Base-by-base conservation (phyloP, 2,888 invertebrate species). In the Adineta ricciae region DNA sequence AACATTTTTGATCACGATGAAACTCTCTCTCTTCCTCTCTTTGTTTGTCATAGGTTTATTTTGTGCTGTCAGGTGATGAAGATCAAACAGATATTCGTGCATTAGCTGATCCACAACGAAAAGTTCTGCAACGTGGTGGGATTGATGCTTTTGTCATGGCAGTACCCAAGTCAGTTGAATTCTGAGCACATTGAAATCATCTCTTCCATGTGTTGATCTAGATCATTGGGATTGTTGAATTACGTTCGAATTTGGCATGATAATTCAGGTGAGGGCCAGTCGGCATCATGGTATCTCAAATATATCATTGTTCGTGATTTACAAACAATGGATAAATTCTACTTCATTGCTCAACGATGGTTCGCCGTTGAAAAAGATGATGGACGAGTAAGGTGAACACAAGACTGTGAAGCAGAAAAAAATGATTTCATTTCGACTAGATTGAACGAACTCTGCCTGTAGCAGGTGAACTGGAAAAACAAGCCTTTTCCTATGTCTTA, bases 311-410 rank as follows among this genome's bases (percentile, higher is more conserved):
- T 92, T 19, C 86, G 89, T 14, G 92, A 92, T 87, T 88, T 92
- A 5, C 92, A 92, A 88, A 92, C 91, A 0, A 89, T 89, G 54
- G 88, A 90, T 85, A 90, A 91, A 86, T 91, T 88, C 87, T 88
- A 90, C 87, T 92, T 92, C 87, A 88, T 92, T 72, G 88, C 87
- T 54, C 89, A 92, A 87, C 87, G 88, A 36, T 92, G 92, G 92
- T 89, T 92, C 85, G 91, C 91, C 54, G 90, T 91, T 9, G 92
- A 92, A 87, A 90, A 91, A 87, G 91, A 89, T 24, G 92, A 92
- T 88, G 92, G 92, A 41, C 88, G 64, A 91, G 90, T 46, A 46
- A 46, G 46, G 5, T 46, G 11, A 46, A 46, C 11, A 46, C 11
- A 46, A 46, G 46, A 46, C 5, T 46, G 11, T 46, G 46, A 46